These are phyloP conservation scores for Antheraea yamamai DNA, from an alignment of 2,888 invertebrate genomes.

Conservation along the genomic window DNA sequence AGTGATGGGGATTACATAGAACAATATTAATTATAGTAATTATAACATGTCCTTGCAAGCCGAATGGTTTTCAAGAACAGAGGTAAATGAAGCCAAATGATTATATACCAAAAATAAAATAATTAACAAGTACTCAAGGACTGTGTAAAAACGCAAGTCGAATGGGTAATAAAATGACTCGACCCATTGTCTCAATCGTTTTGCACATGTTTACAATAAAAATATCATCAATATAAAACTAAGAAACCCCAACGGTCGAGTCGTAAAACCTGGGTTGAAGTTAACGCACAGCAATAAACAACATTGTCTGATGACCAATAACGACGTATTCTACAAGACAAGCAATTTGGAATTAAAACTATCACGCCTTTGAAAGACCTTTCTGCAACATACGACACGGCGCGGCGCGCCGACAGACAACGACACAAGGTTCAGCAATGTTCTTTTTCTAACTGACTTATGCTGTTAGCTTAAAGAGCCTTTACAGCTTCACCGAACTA, in stretches of 20 bases:
- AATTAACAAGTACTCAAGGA: no score
- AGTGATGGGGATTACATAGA: no score
- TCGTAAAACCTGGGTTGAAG: neutral
- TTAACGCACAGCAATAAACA: neutral
- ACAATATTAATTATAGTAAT: no score
- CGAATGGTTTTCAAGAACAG: neutral
- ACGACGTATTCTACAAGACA: neutral
- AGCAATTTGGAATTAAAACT: neutral
- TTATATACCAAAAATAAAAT: no score
- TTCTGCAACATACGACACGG: neutral
- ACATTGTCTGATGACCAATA: neutral
- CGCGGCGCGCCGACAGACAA: neutral
- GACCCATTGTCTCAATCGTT: slow-evolving; percentile 18
- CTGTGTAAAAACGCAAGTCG: neutral
- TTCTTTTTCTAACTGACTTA: no score
- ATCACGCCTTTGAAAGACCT: neutral
- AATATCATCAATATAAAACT: neutral
- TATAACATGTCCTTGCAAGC: no score
- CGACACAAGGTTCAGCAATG: neutral
- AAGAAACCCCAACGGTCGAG: slow-evolving; percentile 1
- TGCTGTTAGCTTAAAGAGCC: no score
- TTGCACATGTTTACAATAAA: neutral
- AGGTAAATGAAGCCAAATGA: neutral
- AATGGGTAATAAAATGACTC: slow-evolving; percentile 30
- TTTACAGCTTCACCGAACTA: no score